Evolutionary conservation across 2,113 vertebrate species (phyloP).

Genomic region (Actenoides lindsayi): DNA sequence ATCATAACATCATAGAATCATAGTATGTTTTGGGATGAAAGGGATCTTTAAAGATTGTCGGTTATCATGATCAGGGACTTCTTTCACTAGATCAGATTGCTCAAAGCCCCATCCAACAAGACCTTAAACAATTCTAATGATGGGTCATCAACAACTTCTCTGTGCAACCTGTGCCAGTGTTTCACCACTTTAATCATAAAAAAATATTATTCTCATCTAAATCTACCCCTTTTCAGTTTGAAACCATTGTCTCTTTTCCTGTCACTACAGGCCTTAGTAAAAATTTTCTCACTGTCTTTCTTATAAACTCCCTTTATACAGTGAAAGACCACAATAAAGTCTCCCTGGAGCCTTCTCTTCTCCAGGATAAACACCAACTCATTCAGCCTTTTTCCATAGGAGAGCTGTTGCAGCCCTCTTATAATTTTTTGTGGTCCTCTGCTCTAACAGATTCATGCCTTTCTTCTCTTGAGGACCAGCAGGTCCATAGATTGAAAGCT

Average conservation of each 20-base stretch:
- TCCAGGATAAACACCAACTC: background rate
- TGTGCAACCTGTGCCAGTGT: background rate
- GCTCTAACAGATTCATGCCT: background rate
- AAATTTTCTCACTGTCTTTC: background rate
- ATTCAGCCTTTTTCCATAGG: background rate
- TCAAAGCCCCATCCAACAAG: background rate
- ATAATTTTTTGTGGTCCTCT: accelerated
- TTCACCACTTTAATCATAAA: background rate
- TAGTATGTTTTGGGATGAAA: background rate
- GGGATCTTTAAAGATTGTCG: background rate
- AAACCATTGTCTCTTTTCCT: background rate
- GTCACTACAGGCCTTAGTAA: background rate
- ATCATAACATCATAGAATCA: background rate
- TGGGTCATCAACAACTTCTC: background rate
- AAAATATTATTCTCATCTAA: background rate
- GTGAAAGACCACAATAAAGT: background rate
- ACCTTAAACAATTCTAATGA: background rate
- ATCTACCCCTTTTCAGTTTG: background rate
- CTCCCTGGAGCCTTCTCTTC: background rate
- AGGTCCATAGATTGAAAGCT: background rate
- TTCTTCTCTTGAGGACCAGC: background rate
- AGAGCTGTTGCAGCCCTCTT: background rate
- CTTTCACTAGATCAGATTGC: background rate
- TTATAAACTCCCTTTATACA: background rate
- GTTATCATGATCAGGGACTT: background rate